Conservation (phyloP, 1,140 invertebrate genomes). For the Teleopsis dalmanni region DNA sequence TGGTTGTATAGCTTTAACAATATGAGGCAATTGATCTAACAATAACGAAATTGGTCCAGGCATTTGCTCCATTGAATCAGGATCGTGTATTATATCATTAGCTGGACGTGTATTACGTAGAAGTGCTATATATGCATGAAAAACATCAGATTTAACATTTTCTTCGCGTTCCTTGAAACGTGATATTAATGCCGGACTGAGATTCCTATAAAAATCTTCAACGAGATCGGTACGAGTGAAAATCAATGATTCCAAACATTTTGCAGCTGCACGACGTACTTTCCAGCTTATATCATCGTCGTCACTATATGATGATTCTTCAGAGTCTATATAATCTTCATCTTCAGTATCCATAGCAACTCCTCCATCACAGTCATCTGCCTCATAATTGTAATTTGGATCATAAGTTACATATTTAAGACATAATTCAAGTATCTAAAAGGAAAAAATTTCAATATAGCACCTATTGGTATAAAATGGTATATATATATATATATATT, state of each 20-base stretch:
- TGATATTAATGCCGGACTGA: slow-evolving; percentile 83
- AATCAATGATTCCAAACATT: slow-evolving; percentile 93
- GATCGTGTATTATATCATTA: slow-evolving; percentile 55
- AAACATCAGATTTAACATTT: slow-evolving; percentile 97
- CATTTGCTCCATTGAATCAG: slow-evolving; percentile 70
- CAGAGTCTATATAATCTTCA: slow-evolving; percentile 67
- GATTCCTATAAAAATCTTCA: slow-evolving; percentile 78
- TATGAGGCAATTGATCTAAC: slow-evolving; percentile 54
- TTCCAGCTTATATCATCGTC: slow-evolving; percentile 99
- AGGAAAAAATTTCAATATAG: not conserved
- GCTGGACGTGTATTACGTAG: slow-evolving; percentile 78
- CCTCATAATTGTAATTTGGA: slow-evolving; percentile 97
- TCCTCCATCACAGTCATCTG: slow-evolving; percentile 56
- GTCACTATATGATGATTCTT: slow-evolving; percentile 97
- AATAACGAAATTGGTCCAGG: slow-evolving; percentile 57
- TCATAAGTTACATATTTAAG: slow-evolving; percentile 92
- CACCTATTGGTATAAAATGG: not conserved
- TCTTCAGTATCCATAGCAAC: slow-evolving; percentile 59
- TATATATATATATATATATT: not conserved
- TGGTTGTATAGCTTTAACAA: slow-evolving; percentile 82
- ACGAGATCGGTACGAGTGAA: slow-evolving; percentile 85
- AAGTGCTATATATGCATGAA: slow-evolving; percentile 92
- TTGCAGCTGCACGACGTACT: slow-evolving; percentile 86
- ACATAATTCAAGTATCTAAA: slow-evolving; percentile 81
- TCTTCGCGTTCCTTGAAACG: slow-evolving; percentile 98